Evolutionary conservation across 1,140 invertebrate genomes (phyloP).

Genomic region (Monomorium pharaonis): DNA sequence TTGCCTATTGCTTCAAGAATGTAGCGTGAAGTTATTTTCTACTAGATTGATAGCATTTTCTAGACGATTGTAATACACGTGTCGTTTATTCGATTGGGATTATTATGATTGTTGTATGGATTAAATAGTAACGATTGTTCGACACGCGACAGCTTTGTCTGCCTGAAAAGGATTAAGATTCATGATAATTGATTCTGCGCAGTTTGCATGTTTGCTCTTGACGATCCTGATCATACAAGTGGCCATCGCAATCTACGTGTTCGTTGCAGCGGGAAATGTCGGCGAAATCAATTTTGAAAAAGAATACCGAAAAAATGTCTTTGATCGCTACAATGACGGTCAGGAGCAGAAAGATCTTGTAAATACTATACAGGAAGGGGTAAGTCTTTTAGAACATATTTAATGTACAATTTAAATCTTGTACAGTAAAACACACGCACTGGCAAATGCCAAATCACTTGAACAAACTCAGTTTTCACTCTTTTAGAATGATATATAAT

Average conservation of each 20-base stretch:
- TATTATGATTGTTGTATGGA: neutral
- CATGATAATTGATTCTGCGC: slow-evolving; percentile 63
- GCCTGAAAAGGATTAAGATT: neutral
- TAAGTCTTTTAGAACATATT: slow-evolving; percentile 74
- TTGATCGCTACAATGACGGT: slow-evolving; percentile 78
- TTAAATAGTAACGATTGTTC: neutral
- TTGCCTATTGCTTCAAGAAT: neutral
- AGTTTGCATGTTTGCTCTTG: slow-evolving; percentile 89
- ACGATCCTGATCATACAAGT: slow-evolving; percentile 89
- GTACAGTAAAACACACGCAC: neutral
- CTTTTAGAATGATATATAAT: too few species aligned
- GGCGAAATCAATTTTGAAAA: slow-evolving; percentile 76
- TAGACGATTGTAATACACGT: neutral
- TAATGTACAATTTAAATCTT: neutral
- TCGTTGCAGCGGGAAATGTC: slow-evolving; percentile 79
- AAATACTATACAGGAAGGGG: slow-evolving; percentile 85
- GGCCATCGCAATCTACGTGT: slow-evolving; percentile 86
- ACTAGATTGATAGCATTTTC: neutral
- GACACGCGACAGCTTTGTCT: neutral
- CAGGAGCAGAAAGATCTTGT: slow-evolving; percentile 78
- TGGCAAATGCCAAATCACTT: too few species aligned
- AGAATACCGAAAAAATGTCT: slow-evolving; percentile 71
- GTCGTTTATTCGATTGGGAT: neutral
- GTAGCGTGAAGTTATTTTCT: neutral
- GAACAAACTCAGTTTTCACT: too few species aligned